A percentile compares a stretch with the other conserved stretches of the same genome.
Evolutionary conservation across 2,797 vertebrate species (phyloP).

Genomic region (Phyllotis vaccarum): DNA sequence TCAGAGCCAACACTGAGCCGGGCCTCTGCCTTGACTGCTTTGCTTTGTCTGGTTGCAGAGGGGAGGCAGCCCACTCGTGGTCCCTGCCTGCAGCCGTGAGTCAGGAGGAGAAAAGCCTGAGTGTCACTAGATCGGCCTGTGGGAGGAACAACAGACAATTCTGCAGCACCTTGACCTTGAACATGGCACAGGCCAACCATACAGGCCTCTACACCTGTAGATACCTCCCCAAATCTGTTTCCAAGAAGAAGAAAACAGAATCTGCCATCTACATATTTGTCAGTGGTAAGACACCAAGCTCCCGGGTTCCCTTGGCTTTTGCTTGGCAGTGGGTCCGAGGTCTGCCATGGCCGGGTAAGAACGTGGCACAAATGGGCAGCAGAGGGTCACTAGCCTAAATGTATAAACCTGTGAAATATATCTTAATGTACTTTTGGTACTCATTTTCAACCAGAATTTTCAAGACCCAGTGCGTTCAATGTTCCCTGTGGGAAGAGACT

Average conservation of each 20-base stretch:
- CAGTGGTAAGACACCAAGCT: conserved; percentile 91
- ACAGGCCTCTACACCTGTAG: conserved; percentile 95
- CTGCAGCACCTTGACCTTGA: conserved; percentile 93
- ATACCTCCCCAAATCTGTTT: conserved; percentile 87
- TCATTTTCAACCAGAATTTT: neutral
- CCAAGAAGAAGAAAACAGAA: conserved; percentile 86
- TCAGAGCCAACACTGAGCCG: conserved; percentile 73
- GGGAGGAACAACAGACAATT: conserved; percentile 90
- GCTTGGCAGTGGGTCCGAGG: neutral
- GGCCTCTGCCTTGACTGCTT: conserved; percentile 74
- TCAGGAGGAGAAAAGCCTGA: conserved; percentile 88
- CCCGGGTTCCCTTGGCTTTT: neutral
- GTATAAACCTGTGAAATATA: neutral
- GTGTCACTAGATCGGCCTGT: conserved; percentile 90
- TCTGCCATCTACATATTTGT: conserved; percentile 94
- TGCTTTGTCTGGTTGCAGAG: conserved; percentile 90
- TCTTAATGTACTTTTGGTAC: neutral
- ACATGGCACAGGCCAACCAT: conserved; percentile 89
- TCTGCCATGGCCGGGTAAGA: neutral
- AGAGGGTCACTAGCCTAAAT: neutral
- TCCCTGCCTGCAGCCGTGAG: conserved; percentile 90
- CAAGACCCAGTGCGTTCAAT: neutral
- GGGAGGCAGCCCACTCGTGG: conserved; percentile 94
- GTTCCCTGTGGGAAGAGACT: neutral
- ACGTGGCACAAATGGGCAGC: neutral